These are phyloP conservation scores for Luperina nickerlii DNA, from an alignment of 2,888 invertebrate genomes.

Conservation along the genomic window DNA sequence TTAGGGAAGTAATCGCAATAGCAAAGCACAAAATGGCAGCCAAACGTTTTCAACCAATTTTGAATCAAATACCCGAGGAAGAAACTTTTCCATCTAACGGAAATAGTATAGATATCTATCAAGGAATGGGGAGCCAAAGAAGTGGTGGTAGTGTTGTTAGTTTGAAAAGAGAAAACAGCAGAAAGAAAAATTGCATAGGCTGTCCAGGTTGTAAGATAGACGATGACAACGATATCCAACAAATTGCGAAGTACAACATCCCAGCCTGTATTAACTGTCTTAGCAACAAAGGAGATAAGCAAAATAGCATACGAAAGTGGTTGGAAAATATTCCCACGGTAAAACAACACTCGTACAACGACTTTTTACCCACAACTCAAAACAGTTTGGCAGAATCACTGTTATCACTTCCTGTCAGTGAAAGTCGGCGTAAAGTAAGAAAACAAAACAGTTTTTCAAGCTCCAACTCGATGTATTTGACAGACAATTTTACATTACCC, in stretches of 20 bases:
- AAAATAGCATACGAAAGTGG: slow-evolving; percentile 94
- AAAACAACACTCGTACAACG: slow-evolving; percentile 79
- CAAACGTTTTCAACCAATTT: slow-evolving; percentile 94
- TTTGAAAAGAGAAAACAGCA: slow-evolving; percentile 91
- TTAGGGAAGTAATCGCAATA: slow-evolving; percentile 96
- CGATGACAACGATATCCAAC: slow-evolving; percentile 75
- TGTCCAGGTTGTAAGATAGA: slow-evolving; percentile 92
- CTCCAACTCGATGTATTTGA: slow-evolving; percentile 73
- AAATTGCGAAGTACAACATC: slow-evolving; percentile 84
- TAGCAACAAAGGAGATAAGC: slow-evolving; percentile 92
- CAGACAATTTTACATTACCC: slow-evolving; percentile 75
- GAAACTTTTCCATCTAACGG: slow-evolving; percentile 89
- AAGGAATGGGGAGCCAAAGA: slow-evolving; percentile 87
- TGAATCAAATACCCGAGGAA: slow-evolving; percentile 96
- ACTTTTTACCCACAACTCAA: slow-evolving; percentile 74
- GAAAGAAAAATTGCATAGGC: slow-evolving; percentile 91
- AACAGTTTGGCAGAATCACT: slow-evolving; percentile 80
- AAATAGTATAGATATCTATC: slow-evolving; percentile 87
- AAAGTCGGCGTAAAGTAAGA: slow-evolving; percentile 76
- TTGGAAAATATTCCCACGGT: slow-evolving; percentile 92
- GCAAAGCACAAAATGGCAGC: slow-evolving; percentile 97
- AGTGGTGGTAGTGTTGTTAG: slow-evolving; percentile 90
- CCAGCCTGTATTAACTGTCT: slow-evolving; percentile 89
- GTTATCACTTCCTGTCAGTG: slow-evolving; percentile 78
- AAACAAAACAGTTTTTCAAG: slow-evolving; percentile 85